Evolutionary conservation across 2,797 vertebrate species (phyloP), one percentile per base, ranked within the genome.

Genomic region (Semotilus atromaculatus): DNA sequence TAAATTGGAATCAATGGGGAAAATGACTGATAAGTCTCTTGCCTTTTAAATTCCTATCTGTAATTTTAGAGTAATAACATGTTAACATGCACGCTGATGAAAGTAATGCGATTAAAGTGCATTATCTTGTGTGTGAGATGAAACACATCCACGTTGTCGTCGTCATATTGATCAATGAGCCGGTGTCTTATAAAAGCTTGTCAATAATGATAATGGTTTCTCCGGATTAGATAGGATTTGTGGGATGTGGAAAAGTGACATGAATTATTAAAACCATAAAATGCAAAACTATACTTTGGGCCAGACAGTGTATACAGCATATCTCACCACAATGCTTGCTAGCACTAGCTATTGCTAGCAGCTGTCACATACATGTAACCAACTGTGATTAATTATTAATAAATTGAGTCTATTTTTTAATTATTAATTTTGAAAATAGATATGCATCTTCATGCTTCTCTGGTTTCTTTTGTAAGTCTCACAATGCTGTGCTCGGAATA

Each of bases 171-270:
- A 70, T 80, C 11, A 70, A 38, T 38, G 45, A 80, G 45, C 9
- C 10, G 21, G 31, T 19, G 55, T 78, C n/a, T 78, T 78, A 26
- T 16, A 43, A 36, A 77, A 43, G 38, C 60, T 9, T 40, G 16
- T 70, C 66, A 55, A 40, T 23, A 81, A 26, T 2, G 53, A 38
- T 70, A 55, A 81, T 81, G 79, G 66, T 38, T 55, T 70, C 64
- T 38, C 64, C 21, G 1, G 43, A 38, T 80, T 81, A 38, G 21
- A 80, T 38, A 19, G 40, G 48, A 55, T 81, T 81, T 81, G n/a
- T 40, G 48, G 48, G 79, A 70, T 71, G 45, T 36, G 79, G 48
- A 70, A 81, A 53, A 81, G 38, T 6, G 7, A 31, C 38, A 45
- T 78, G 0, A 79, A 79, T 45, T 48, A 48, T 79, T 79, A 66